Evolutionary conservation across 2,113 vertebrate species (phyloP), one percentile per base, ranked within the genome.

Genomic region (Archocentrus centrarchus): DNA sequence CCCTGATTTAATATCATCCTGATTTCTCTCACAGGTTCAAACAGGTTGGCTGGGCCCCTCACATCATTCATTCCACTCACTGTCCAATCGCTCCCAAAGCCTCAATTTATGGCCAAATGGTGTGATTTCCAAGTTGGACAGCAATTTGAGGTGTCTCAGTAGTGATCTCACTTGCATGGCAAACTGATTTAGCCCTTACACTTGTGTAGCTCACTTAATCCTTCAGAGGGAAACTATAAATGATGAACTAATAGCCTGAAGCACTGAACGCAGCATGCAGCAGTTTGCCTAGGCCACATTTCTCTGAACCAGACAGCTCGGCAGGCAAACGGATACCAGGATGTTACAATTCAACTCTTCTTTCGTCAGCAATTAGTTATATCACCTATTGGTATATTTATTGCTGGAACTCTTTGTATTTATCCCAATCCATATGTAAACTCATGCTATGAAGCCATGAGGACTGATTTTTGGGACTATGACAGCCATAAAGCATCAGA

Each of bases 101-200:
- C 32, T 85, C 82, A 59, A 79, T 89, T 92, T 84, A 70, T 80
- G 76, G 77, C 82, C 82, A 90, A 79, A 79, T 22, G 84, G 88
- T 80, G 86, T 4, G 22, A 82, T 88, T 82, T 89, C 83, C 58
- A 79, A 80, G 79, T 82, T 75, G 82, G 83, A 57, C 66, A 59
- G 82, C 75, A 82, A 50, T 64, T 85, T 82, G n/a, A 66, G 55
- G 77, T 78, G 81, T 22, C 61, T 39, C 81, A 61, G 17, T 64
- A 61, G 82, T 6, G 81, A 82, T 87, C 79, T 86, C 75, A 53
- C 35, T 85, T 59, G 20, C 82, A 57, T 22, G 10, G 75, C 76
- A 80, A 60, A 78, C 55, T 75, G 80, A 79, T 79, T 84, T 79
- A 77, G 81, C 63, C 76, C 80, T 82, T n/a, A 8, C 20, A 5